These are phyloP conservation scores for Sesia apiformis DNA, from an alignment of 2,888 invertebrate genomes.

Conservation along the genomic window DNA sequence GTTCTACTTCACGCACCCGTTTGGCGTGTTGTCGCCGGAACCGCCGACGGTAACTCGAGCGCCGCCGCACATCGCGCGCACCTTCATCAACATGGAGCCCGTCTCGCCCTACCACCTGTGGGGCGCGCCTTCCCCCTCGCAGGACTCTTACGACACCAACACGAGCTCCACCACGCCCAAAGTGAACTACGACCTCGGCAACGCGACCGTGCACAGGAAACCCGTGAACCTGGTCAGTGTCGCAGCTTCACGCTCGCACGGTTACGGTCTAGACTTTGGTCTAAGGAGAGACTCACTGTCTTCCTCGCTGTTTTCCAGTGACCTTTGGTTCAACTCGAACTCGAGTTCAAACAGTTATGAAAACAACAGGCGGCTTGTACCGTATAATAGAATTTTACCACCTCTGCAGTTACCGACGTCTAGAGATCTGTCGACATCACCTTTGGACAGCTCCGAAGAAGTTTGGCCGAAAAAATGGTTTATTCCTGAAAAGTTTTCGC, in stretches of 20 bases:
- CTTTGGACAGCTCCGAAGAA: conserved; percentile 27
- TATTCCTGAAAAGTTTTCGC: conserved; percentile 17
- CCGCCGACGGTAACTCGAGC: conserved; percentile 30
- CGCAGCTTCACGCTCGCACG: conserved; percentile 11
- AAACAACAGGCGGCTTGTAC: conserved; percentile 28
- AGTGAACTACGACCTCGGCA: conserved; percentile 24
- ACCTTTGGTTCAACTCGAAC: conserved; percentile 39
- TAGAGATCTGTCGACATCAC: conserved; percentile 16
- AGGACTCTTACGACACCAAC: conserved; percentile 10
- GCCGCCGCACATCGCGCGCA: conserved; percentile 31
- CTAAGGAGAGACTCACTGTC: conserved; percentile 30
- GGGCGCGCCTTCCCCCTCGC: conserved; percentile 15
- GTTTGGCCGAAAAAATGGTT: conserved; percentile 36
- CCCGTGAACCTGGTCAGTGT: conserved; percentile 26
- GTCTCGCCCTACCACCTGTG: conserved; percentile 9
- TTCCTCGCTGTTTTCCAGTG: conserved; percentile 40
- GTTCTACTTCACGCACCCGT: conserved; percentile 74
- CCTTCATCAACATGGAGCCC: conserved; percentile 39
- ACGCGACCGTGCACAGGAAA: conserved; percentile 26
- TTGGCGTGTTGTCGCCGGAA: conserved; percentile 69
- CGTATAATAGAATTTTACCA: conserved; percentile 41
- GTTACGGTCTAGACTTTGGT: conserved; percentile 22
- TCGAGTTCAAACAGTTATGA: conserved; percentile 25
- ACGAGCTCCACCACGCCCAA: conserved; percentile 6
- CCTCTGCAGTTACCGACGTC: conserved; percentile 44